Conservation (phyloP, 2,888 invertebrate species). For the Meteorus cinctellus region DNA sequence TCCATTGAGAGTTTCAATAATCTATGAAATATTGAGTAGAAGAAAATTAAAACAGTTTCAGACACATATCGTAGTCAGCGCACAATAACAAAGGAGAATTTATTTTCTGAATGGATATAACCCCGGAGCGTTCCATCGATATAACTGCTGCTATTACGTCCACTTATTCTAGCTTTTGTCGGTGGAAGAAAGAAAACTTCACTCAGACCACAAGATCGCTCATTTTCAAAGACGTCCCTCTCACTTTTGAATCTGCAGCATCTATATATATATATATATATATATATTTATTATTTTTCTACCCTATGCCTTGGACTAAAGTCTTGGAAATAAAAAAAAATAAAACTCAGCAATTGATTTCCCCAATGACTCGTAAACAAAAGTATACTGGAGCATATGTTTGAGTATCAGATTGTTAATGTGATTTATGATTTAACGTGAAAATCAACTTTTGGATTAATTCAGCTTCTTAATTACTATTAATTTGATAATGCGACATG, state of each 20-base stretch:
- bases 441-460: conserved; percentile 16
- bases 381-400: not conserved
- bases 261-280: conserved; percentile 34
- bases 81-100: conserved; percentile 56
- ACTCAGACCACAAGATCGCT: conserved; percentile 47
- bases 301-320: not conserved
- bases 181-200: conserved; percentile 51
- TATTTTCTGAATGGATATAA: conserved; percentile 47
- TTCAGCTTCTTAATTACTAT: not conserved
- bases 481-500: not conserved
- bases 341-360: too few species aligned
- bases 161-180: conserved; percentile 61
- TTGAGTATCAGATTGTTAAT: not conserved
- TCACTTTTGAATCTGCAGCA: conserved; percentile 31
- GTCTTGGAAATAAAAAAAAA: conserved; percentile 21
- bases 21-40: conserved; percentile 38
- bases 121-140: conserved; percentile 57
- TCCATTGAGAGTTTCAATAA: not conserved
- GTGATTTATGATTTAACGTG: not conserved
- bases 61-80: not conserved
- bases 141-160: conserved; percentile 60
- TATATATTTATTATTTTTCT: conserved; percentile 23
- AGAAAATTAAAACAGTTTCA: not conserved
- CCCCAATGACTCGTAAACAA: too few species aligned
- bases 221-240: conserved; percentile 41